Percentiles rank a stretch among this genome's conserved stretches.
These are phyloP conservation scores for Merodon equestris DNA, from an alignment of 2,888 invertebrate genomes.

Conservation along the genomic window DNA sequence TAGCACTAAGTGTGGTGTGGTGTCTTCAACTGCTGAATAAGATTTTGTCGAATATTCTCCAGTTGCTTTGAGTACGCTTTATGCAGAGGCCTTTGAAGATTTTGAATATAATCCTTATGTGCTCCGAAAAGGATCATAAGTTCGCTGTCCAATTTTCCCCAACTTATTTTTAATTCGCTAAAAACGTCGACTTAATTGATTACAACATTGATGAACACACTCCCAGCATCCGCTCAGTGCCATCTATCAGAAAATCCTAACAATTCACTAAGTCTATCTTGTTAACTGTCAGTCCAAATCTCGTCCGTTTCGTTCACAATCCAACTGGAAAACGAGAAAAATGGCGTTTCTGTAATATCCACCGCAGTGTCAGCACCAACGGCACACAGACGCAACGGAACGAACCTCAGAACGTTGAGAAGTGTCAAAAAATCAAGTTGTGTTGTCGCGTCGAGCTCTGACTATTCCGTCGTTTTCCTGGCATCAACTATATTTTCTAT, in stretches of 20 bases:
- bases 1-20: too few species aligned
- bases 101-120: too few species aligned
- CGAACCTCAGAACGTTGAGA: slow-evolving; percentile 51
- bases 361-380: slow-evolving; percentile 38
- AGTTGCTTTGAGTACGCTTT: too few species aligned
- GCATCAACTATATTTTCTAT: neutral
- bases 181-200: too few species aligned
- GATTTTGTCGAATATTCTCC: too few species aligned
- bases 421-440: slow-evolving; percentile 64
- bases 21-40: too few species aligned
- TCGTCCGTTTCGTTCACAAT: slow-evolving; percentile 11
- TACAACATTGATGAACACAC: too few species aligned
- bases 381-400: slow-evolving; percentile 30
- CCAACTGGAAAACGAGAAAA: slow-evolving; percentile 39
- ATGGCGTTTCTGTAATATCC: slow-evolving; percentile 52
- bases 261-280: slow-evolving; percentile 1
- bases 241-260: slow-evolving; percentile 3
- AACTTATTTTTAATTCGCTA: too few species aligned
- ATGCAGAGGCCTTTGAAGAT: too few species aligned
- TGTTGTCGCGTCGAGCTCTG: slow-evolving; percentile 47
- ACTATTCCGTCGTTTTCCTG: slow-evolving; percentile 4
- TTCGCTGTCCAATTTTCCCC: too few species aligned
- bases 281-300: slow-evolving; percentile 21
- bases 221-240: neutral
- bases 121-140: too few species aligned